Evolutionary conservation across 2,113 vertebrate species (phyloP).

Genomic region (Oenanthe oenanthe): DNA sequence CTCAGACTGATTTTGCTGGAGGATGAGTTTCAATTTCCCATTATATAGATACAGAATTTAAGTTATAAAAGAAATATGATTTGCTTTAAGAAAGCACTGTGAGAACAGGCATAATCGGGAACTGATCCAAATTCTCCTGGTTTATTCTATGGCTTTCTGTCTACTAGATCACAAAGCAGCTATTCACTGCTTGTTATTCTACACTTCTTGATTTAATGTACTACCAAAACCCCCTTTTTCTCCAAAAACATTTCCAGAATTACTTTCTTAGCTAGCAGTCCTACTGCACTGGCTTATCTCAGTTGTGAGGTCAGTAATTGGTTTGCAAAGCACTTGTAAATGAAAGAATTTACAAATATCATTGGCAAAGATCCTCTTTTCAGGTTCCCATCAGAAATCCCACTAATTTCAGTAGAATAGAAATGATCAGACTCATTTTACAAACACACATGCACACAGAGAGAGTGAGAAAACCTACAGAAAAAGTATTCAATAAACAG

Average conservation of each 20-base stretch:
- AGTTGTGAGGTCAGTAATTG: not conserved
- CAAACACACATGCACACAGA: not conserved
- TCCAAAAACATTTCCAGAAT: not conserved
- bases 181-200: not conserved
- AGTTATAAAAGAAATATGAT: not conserved
- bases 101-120: not conserved
- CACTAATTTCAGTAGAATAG: not conserved
- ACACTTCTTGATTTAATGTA: not conserved
- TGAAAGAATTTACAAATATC: not conserved
- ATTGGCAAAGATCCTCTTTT: not conserved
- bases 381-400: not conserved
- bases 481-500: not conserved
- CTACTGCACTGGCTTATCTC: not conserved
- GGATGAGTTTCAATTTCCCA: not conserved
- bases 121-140: not conserved
- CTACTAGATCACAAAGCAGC: conserved; percentile 9
- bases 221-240: not conserved
- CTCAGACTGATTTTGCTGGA: not conserved
- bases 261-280: not conserved
- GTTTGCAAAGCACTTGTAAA: not conserved
- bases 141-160: not conserved
- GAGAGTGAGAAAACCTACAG: not conserved
- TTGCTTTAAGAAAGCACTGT: not conserved
- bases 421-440: not conserved
- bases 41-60: not conserved